Base-by-base conservation (phyloP, 2,888 invertebrate species). In the Lapara coniferarum region DNA sequence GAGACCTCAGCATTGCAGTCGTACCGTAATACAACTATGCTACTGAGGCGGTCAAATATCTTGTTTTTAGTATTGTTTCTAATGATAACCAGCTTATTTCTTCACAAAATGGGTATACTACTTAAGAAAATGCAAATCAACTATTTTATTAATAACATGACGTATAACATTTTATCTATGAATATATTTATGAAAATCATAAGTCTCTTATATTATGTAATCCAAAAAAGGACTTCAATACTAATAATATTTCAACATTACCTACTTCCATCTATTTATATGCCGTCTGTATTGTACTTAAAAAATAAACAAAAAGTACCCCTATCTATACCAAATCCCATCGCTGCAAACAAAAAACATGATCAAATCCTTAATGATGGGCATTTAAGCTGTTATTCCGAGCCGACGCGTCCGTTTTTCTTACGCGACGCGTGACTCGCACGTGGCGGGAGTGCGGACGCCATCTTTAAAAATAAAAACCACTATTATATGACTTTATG, bases 341-440 rank as follows among this genome's bases (percentile, higher is more conserved):
- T 88, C 79, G 75, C 75, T 74, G 77, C 74, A 57, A 71, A 71
- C 70, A 81, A 85, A 85, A 87, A 87, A 85, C 78, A 86, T 89
- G 88, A 89, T 88, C 88, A 87, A 87, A 86, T 85, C 86, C 78
- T 81, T 92, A 92, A 93, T 93, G 88, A 91, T 82, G 63, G 85
- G 85, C 86, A 89, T 92, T 93, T 91, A 91, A 83, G 85, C 82
- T 87, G 89, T 91, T 89, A 91, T 93, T 92, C 86, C 89, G 74
- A 85, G 84, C 87, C 85, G 82, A 91, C 93, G 92, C 92, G 89
- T 89, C 86, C 87, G 88, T 86, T 89, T 90, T 89, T 84, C 88
- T 89, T 87, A 80, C 78, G 69, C 69, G 85, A 78, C 92, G 91
- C 92, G 92, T 91, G 92, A 76, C 89, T 68, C 72, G 71, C 92